Conservation (phyloP, 2,113 vertebrate genomes). For the Tachysurus vachellii region DNA sequence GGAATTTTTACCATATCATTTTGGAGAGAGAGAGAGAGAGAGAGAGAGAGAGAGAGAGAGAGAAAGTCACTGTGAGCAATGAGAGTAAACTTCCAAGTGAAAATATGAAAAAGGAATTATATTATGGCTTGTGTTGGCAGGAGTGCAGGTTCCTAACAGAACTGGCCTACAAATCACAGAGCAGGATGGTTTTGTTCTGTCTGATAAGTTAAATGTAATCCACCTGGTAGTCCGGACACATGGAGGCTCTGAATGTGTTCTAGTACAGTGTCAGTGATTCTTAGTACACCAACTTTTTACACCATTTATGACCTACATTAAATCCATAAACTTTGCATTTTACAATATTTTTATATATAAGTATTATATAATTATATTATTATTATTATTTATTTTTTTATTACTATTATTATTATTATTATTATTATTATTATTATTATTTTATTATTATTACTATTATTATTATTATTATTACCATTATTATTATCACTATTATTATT, state of each 20-base stretch:
- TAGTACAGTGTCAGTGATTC: conserved; percentile 3
- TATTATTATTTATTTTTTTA: too few species aligned
- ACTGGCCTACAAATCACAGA: conserved; percentile 20
- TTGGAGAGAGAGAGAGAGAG: conserved; percentile 17
- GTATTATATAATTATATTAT: too few species aligned
- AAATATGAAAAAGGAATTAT: conserved; percentile 34
- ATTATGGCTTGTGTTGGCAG: conserved; percentile 37
- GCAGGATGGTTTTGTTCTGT: conserved; percentile 35
- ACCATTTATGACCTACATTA: background rate
- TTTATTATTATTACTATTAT: background rate
- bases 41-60: background rate
- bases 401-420: too few species aligned
- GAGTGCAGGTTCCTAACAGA: conserved; percentile 8
- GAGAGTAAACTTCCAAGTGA: conserved; percentile 24
- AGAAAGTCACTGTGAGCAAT: conserved; percentile 7
- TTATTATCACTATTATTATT: too few species aligned
- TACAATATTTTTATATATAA: conserved; percentile 1
- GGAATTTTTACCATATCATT: conserved; percentile 30
- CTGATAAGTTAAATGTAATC: conserved; percentile 35
- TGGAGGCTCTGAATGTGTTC: background rate
- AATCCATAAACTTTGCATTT: background rate
- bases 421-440: too few species aligned
- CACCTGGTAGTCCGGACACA: conserved; percentile 36
- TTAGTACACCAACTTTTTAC: background rate
- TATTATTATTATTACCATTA: too few species aligned